Base-by-base conservation (phyloP, 2,113 vertebrate genomes). In the Gavialis gangeticus region DNA sequence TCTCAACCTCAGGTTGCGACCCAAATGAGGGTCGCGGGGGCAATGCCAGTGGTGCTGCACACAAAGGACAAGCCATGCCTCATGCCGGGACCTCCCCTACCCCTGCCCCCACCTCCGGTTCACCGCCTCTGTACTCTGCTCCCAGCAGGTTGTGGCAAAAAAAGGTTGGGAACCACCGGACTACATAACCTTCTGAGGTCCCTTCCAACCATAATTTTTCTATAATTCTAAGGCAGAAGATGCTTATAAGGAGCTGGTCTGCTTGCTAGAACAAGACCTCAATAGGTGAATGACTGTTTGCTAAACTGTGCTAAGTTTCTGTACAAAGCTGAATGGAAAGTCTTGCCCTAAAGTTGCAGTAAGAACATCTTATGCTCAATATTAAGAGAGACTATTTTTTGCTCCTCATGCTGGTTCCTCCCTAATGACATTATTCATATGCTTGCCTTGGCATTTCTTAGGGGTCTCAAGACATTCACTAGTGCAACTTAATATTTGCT, bases 331-430 rank as follows among this genome's bases (percentile, higher is more conserved):
- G 25, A 56, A 5, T 21, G 12, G 82, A 4, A 10, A 4, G 27
- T 3, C 1, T 57, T 27, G 56, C 82, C 5, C 0, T 25, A 57
- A 63, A 55, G 73, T 67, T 67, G n/a, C 3, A 28, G 30, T 67
- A 67, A 67, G 64, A 15, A 16, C 54, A 58, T 25, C 58, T 4
- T 12, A 21, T 64, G 55, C 8, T 37, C 22, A 0, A 8, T 17
- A 25, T 64, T 58, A 27, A 11, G n/a, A 5, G 1, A 6, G 2
- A 2, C 64, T 1, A 0, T 1, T 2, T 27, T 66, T n/a, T 15
- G 4, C 54, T 86, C 58, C 24, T 16, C 64, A 67, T 67, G 8
- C 25, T n/a, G 73, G 28, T 58, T 55, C 82, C 73, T 34, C 18
- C 1, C 54, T 66, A 13, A 28, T 27, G 46, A 46, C 46, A 46